Conservation (phyloP, 2,797 vertebrate species). For the Triplophysa yarkandensis region DNA sequence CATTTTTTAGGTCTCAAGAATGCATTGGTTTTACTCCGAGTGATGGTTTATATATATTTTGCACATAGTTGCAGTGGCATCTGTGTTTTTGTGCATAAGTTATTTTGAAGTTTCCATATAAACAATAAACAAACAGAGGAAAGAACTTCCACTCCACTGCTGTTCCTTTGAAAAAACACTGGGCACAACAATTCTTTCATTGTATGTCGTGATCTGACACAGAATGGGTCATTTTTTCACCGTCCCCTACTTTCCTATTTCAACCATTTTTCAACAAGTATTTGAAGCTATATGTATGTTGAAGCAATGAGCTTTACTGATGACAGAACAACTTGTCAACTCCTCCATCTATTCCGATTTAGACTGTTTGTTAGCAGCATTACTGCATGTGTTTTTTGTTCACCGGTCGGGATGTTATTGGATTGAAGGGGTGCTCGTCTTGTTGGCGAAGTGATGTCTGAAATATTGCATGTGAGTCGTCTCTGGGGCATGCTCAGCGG, state of each 20-base stretch:
- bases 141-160: neutral
- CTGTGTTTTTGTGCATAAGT: neutral
- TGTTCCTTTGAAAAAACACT: conserved; percentile 12
- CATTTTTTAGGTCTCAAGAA: neutral
- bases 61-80: neutral
- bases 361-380: conserved; percentile 8
- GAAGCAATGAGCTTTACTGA: conserved; percentile 24
- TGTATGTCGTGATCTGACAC: conserved; percentile 4
- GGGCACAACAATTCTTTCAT: conserved; percentile 9
- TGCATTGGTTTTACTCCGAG: neutral
- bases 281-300: conserved; percentile 17
- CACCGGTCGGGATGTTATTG: conserved; percentile 6
- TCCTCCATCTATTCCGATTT: neutral
- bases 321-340: conserved; percentile 1
- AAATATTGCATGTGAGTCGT: neutral
- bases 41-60: neutral
- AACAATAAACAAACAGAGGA: conserved; percentile 23
- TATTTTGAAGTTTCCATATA: conserved; percentile 4
- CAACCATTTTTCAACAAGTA: neutral
- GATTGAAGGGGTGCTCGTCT: conserved; percentile 9
- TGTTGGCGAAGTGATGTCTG: conserved; percentile 1
- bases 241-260: neutral
- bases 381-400: conserved; percentile 20
- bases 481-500: neutral
- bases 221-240: conserved; percentile 31